Base-by-base conservation (phyloP, 2,113 vertebrate genomes). In the Salvelinus sp. region DNA sequence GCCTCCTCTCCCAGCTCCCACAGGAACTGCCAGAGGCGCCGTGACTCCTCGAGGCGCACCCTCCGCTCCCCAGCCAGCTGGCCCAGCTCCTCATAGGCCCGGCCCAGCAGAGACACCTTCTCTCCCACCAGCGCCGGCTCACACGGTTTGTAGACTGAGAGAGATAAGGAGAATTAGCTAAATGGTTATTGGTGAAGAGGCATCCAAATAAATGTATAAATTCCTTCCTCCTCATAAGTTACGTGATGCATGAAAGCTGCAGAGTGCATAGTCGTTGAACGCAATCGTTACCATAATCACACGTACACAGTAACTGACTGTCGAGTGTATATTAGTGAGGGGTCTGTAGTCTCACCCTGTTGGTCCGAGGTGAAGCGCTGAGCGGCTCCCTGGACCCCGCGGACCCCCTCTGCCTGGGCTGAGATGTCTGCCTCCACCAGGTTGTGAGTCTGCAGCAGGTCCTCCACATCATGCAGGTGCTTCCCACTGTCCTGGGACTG, bases 341-440 rank as follows among this genome's bases (percentile, higher is more conserved):
- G 14, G 54, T 1, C 48, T 63, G 4, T 76, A 72, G 44, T 72
- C 87, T 85, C 87, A 98, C 97, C 92, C 87, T 95, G 95, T n/a
- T 89, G 91, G 0, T 93, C 78, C 16, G 87, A 80, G 0, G 94
- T 94, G 82, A 98, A 98, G 33, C 94, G 94, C 72, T 94, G 90
- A 0, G 96, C 95, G 0, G 94, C 90, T 2, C 90, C 90, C 22
- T 95, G 92, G 33, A 97, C 95, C 0, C 79, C 95, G 72, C 94
- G 94, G 66, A 97, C 96, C 70, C 96, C 79, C 86, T 98, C 96
- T 0, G 97, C 95, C 89, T 98, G 96, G 18, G 93, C 95, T 0
- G 95, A 93, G 20, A 97, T 95, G 82, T 98, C 97, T 0, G 96
- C 96, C 72, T 98, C 96, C 64, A 98, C 96, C 88, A 98, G 92